A percentile compares a stretch with the other conserved stretches of the same genome.
Evolutionary conservation across 2,113 vertebrate genomes (phyloP).

Genomic region (Psophia crepitans): DNA sequence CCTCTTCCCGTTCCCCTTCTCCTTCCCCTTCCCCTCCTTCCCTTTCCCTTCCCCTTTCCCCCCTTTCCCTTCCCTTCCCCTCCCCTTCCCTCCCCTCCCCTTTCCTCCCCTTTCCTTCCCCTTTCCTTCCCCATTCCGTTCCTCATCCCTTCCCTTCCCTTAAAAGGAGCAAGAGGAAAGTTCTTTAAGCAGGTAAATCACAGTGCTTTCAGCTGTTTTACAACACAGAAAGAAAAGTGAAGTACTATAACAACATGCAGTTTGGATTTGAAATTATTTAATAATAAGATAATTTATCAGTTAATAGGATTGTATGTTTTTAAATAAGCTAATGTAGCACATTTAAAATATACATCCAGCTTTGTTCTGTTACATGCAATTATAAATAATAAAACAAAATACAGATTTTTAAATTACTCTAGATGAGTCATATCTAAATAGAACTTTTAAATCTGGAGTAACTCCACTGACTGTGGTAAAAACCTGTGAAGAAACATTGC

Average conservation of each 20-base stretch:
- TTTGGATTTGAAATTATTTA: background rate
- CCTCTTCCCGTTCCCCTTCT: too few relatives aligned
- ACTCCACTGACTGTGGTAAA: background rate
- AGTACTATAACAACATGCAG: background rate
- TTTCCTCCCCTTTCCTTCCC: too few relatives aligned
- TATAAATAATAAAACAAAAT: background rate
- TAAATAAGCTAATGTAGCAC: background rate
- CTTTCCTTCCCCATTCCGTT: too few relatives aligned
- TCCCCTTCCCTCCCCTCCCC: too few relatives aligned
- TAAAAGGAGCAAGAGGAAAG: background rate
- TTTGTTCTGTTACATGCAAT: background rate
- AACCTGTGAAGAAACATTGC: background rate
- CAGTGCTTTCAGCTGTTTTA: background rate
- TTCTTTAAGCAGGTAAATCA: background rate
- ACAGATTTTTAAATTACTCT: background rate
- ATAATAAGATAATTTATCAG: background rate
- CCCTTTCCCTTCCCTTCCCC: too few relatives aligned
- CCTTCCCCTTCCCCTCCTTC: background rate
- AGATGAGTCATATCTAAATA: background rate
- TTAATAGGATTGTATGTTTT: background rate
- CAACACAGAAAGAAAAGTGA: background rate
- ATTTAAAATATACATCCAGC: background rate
- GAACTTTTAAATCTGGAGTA: background rate
- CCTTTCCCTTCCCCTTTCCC: background rate
- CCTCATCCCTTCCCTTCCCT: too few relatives aligned